Evolutionary conservation across 1,140 invertebrate genomes (phyloP), one percentile per base, ranked within the genome.

Genomic region (Hirudo medicinalis): DNA sequence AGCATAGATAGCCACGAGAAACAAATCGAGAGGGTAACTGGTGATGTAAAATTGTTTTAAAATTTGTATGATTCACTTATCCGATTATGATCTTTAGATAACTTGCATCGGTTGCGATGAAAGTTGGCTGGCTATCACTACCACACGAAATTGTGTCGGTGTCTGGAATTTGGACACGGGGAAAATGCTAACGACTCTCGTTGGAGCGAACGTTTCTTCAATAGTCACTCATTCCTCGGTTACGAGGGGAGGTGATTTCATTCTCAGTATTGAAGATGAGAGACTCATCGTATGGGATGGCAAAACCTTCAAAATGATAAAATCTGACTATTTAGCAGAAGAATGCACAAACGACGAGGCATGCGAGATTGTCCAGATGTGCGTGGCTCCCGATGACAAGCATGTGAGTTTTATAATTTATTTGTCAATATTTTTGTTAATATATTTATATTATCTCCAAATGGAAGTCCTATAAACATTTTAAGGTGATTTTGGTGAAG

Each of bases 1-100:
- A 89, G 91, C 22, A 94, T 99, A 74, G 91, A 97, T 78, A 84
- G 94, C 66, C 92, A 97, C 79, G 95, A 98, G 79, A 83, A 97
- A 67, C 92, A 94, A 76, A 92, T 98, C 71, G 94, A 98, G 29
- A 67, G 36, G n/a, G 25, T 74, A 19, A 70, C 22, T 22, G 69
- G 67, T 20, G 73, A 60, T 22, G 40, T 49, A 20, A 20, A 74
- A 63, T 63, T 63, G 57, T 15, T 32, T 63, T 63, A 63, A 22
- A 63, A 63, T 57, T 25, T 2, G 43, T 49, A 17, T 49, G 15
- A 49, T 49, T 49, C 43, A 49, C 9, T 49, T 1, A 49, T 15
- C 15, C 43, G 9, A 11, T 49, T 49, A 17, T 9, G 40, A 49
- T 49, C 13, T 8, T 49, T 17, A 49, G 57, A 63, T 25, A 22